A percentile compares a stretch with the other conserved stretches of the same genome.
These are phyloP conservation scores for Engraulis encrasicolus DNA, from an alignment of 2,113 vertebrate genomes.

Conservation along the genomic window DNA sequence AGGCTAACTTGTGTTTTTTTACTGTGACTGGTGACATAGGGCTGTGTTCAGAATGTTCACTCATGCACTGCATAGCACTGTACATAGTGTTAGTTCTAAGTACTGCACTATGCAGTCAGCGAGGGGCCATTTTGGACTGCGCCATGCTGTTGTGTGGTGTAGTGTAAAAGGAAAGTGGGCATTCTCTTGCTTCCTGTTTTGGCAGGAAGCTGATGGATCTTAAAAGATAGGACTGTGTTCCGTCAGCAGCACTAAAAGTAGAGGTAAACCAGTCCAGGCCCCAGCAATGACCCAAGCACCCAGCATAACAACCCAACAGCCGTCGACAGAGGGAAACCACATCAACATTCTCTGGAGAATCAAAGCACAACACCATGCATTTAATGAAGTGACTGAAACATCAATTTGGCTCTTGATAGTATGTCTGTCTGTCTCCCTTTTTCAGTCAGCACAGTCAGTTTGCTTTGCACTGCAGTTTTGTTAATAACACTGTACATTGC, in stretches of 20 bases:
- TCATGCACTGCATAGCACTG: too few species aligned
- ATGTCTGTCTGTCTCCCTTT: not conserved
- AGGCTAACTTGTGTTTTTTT: not conserved
- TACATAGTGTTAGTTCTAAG: too few species aligned
- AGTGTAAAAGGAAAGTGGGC: not conserved
- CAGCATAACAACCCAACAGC: slow-evolving; percentile 47
- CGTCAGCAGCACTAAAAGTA: slow-evolving; percentile 25
- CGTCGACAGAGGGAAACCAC: not conserved
- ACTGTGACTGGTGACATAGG: slow-evolving; percentile 13
- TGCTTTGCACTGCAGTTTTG: not conserved
- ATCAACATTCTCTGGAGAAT: not conserved
- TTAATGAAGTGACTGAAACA: not conserved
- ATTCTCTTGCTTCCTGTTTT: slow-evolving; percentile 35
- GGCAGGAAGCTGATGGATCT: slow-evolving; percentile 48
- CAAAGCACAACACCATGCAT: not conserved
- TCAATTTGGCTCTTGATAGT: slow-evolving; percentile 2
- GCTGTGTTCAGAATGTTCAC: too few species aligned
- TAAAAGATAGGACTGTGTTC: slow-evolving; percentile 18
- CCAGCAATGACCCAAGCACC: slow-evolving; percentile 53
- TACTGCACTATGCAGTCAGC: too few species aligned
- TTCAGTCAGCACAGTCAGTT: not conserved
- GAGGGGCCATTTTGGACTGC: too few species aligned
- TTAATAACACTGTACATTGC: not conserved
- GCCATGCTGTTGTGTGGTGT: too few species aligned
- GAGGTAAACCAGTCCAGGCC: slow-evolving; percentile 51